Evolutionary conservation across 2,797 vertebrate genomes (phyloP).

Genomic region (Pelodytes ibericus): DNA sequence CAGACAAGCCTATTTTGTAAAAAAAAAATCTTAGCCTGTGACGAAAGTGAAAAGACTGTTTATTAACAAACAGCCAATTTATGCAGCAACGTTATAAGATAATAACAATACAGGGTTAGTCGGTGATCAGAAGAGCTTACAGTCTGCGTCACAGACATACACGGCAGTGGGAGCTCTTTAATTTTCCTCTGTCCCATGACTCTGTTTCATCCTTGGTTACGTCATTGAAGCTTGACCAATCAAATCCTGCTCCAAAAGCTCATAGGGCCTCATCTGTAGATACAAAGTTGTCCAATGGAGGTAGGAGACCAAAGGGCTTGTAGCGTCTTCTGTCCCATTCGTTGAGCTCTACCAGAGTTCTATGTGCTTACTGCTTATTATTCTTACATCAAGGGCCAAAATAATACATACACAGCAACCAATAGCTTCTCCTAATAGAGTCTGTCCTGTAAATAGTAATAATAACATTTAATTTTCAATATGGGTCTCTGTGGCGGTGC

Average conservation of each 20-base stretch:
- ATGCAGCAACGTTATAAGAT: constrained; percentile 49
- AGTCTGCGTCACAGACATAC: background rate
- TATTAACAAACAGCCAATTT: constrained; percentile 50
- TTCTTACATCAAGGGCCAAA: constrained; percentile 16
- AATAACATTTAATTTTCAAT: background rate
- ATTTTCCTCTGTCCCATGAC: background rate
- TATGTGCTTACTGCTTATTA: background rate
- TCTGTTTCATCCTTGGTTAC: constrained; percentile 1
- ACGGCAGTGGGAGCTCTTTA: background rate
- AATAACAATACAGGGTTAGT: constrained; percentile 38
- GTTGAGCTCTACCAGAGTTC: background rate
- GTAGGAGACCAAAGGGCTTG: background rate
- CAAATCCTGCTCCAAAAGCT: background rate
- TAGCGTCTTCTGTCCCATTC: too few relatives aligned
- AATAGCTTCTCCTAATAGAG: constrained; percentile 16
- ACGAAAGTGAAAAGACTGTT: constrained; percentile 38
- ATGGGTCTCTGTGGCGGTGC: constrained; percentile 9
- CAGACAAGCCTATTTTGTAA: too few relatives aligned
- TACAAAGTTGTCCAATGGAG: background rate
- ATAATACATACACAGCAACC: background rate
- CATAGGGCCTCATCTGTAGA: background rate
- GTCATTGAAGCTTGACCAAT: background rate
- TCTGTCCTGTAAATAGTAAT: constrained; percentile 27
- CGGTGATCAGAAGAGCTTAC: constrained; percentile 14
- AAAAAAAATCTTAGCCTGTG: too few relatives aligned